Evolutionary conservation across 1,140 invertebrate species (phyloP).

Genomic region (Neuroterus valhalla): DNA sequence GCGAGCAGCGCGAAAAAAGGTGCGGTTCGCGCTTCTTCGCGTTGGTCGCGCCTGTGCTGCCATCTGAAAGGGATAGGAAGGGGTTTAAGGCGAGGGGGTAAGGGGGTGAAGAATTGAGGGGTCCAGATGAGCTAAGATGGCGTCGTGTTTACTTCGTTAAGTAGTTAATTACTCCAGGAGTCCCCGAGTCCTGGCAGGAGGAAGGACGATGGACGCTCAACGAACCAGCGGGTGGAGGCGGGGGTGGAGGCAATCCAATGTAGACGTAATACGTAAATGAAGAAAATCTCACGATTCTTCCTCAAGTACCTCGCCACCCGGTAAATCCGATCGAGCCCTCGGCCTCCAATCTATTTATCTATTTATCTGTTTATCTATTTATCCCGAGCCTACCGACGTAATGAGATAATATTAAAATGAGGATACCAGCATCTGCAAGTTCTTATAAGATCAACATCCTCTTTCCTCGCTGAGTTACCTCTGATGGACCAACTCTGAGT

Average conservation of each 20-base stretch:
- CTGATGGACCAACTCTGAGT: background rate
- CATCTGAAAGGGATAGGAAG: background rate
- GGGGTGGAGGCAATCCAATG: slow-evolving; percentile 55
- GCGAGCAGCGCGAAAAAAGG: slow-evolving; percentile 39
- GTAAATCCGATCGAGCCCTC: slow-evolving; percentile 70
- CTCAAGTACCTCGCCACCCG: slow-evolving; percentile 60
- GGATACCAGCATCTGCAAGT: slow-evolving; percentile 50
- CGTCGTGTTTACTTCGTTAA: slow-evolving; percentile 75
- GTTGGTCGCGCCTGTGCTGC: slow-evolving; percentile 44
- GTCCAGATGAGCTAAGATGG: slow-evolving; percentile 68
- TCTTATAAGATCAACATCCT: slow-evolving; percentile 48
- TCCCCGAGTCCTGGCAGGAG: slow-evolving; percentile 58
- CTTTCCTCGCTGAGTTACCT: slow-evolving; percentile 9
- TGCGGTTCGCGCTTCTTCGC: slow-evolving; percentile 42
- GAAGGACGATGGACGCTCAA: slow-evolving; percentile 61
- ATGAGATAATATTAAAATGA: slow-evolving; percentile 73
- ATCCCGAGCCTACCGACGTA: slow-evolving; percentile 61
- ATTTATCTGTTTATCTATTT: slow-evolving; percentile 74
- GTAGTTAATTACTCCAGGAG: slow-evolving; percentile 74
- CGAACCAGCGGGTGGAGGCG: slow-evolving; percentile 18
- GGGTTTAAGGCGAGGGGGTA: slow-evolving; percentile 24
- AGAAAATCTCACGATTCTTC: slow-evolving; percentile 58
- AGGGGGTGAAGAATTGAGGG: slow-evolving; percentile 45
- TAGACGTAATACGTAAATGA: slow-evolving; percentile 57
- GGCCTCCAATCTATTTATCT: slow-evolving; percentile 71